Conservation (phyloP, 2,797 vertebrate species). For the Apogon hyalosoma region DNA sequence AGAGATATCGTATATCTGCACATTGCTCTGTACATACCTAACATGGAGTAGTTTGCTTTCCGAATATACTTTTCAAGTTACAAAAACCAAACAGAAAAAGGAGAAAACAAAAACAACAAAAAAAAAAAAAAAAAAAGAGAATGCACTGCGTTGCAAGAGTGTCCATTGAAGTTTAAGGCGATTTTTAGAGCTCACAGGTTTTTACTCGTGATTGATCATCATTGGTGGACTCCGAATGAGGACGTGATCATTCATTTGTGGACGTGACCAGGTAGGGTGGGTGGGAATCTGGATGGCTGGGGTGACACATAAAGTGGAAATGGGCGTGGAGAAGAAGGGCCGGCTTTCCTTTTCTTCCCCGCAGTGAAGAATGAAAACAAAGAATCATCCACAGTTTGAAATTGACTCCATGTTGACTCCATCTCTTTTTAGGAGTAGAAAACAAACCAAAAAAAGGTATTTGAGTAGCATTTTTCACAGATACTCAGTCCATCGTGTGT, state of each 20-base stretch:
- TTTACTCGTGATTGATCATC: constrained; percentile 79
- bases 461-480: constrained; percentile 57
- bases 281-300: constrained; percentile 50
- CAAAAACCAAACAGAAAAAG: constrained; percentile 72
- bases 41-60: constrained; percentile 94
- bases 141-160: constrained; percentile 96
- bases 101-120: constrained; percentile 19
- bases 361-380: constrained; percentile 54
- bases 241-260: constrained; percentile 73
- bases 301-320: constrained; percentile 12
- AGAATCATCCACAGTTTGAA: constrained; percentile 63
- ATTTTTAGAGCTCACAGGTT: constrained; percentile 98
- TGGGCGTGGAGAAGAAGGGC: constrained; percentile 21
- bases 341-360: constrained; percentile 53
- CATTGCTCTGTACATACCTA: constrained; percentile 94
- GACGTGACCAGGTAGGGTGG: constrained; percentile 38
- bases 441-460: constrained; percentile 31
- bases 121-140: constrained; percentile 60
- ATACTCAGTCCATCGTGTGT: constrained; percentile 54
- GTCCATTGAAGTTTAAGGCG: constrained; percentile 98
- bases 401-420: constrained; percentile 43
- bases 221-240: constrained; percentile 69
- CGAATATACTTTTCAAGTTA: constrained; percentile 96
- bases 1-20: constrained; percentile 90
- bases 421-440: constrained; percentile 59